Evolutionary conservation across 2,888 invertebrate species (phyloP).

Genomic region (Phasia obesa): DNA sequence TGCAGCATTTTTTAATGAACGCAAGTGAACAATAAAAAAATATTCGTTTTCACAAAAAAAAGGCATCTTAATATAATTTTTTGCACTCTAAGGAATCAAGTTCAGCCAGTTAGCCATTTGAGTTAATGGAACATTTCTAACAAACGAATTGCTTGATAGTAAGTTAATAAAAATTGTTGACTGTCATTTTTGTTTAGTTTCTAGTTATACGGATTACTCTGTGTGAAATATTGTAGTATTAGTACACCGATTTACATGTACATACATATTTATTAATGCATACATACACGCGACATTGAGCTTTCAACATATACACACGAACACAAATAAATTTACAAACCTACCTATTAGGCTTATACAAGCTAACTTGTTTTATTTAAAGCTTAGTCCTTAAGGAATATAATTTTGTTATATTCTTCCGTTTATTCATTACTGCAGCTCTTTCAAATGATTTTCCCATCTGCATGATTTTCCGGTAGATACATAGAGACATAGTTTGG

Average conservation of each 20-base stretch:
- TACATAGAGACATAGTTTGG: no score
- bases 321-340: neutral
- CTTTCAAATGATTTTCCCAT: no score
- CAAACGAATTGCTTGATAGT: no score
- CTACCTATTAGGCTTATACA: no score
- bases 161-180: constrained; percentile 18
- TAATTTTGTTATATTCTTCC: neutral
- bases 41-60: no score
- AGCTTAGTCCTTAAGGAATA: neutral
- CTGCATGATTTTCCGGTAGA: no score
- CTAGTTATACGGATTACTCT: constrained; percentile 2
- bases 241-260: neutral
- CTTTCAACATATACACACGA: neutral
- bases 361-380: neutral
- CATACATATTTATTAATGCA: neutral
- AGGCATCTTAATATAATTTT: no score
- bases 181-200: neutral
- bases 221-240: neutral
- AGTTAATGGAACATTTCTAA: no score
- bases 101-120: no score
- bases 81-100: no score
- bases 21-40: no score
- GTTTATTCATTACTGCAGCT: neutral
- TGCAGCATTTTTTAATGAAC: no score
- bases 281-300: neutral